Percentiles rank a stretch among this genome's conserved stretches.
These are phyloP conservation scores for Bucco capensis DNA, from an alignment of 2,113 vertebrate genomes.

Conservation along the genomic window DNA sequence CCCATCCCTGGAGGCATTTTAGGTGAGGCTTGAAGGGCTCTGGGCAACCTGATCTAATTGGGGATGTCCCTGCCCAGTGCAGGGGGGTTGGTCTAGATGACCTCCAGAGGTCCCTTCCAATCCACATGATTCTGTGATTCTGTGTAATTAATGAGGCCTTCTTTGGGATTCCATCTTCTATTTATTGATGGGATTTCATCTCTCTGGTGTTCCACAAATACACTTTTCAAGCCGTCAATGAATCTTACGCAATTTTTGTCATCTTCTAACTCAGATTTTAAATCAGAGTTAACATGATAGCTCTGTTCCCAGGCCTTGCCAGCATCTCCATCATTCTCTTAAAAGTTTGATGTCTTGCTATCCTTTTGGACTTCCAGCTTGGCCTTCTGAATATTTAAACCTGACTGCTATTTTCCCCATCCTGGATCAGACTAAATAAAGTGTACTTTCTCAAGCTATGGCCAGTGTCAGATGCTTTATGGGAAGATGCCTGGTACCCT, in stretches of 20 bases:
- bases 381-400: neutral
- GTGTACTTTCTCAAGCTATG: neutral
- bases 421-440: neutral
- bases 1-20: no score
- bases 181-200: neutral
- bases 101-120: no score
- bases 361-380: neutral
- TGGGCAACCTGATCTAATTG: no score
- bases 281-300: neutral
- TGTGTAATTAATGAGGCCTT: neutral
- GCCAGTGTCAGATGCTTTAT: neutral
- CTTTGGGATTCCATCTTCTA: neutral
- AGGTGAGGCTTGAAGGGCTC: no score
- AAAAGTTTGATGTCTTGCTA: neutral
- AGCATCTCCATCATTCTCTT: neutral
- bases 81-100: no score
- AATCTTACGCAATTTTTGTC: neutral
- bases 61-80: no score
- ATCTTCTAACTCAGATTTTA: neutral
- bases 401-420: neutral
- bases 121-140: no score
- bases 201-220: neutral
- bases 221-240: neutral
- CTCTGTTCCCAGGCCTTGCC: neutral
- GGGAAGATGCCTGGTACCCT: neutral